Conservation (phyloP, 2,113 vertebrate species). For the Sinocyclocheilus anophthalmus region DNA sequence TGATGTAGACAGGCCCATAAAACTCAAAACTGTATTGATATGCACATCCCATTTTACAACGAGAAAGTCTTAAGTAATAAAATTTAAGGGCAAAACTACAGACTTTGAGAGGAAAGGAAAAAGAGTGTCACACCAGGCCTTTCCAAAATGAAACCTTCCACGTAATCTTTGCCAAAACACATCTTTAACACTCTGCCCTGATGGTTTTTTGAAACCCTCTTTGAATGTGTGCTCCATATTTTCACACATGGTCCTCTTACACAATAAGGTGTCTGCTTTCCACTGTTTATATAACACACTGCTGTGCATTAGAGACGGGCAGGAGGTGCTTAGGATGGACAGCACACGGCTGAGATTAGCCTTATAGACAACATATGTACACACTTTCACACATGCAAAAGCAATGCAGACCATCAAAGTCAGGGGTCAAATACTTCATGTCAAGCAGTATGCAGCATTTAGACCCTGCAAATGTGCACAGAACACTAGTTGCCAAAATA, state of each 20-base stretch:
- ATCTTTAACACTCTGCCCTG: conserved; percentile 55
- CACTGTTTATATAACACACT: conserved; percentile 60
- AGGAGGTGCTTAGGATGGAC: conserved; percentile 46
- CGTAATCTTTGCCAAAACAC: conserved; percentile 58
- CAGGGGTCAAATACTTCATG: not conserved
- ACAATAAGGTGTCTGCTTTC: conserved; percentile 62
- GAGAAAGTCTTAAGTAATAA: conserved; percentile 37
- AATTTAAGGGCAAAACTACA: conserved; percentile 33
- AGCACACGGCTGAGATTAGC: not conserved
- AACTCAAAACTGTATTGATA: conserved; percentile 15
- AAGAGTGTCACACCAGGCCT: conserved; percentile 25
- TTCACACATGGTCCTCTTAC: conserved; percentile 61
- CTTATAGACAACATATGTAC: conserved; percentile 11
- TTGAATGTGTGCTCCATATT: conserved; percentile 57
- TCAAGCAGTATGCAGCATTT: not conserved
- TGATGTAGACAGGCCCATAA: conserved; percentile 49
- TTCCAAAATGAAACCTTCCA: conserved; percentile 60
- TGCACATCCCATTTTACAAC: conserved; percentile 45
- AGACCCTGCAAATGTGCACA: not conserved
- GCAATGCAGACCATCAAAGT: not conserved
- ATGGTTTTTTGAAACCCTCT: conserved; percentile 54
- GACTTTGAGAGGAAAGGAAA: conserved; percentile 16
- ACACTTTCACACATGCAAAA: not conserved
- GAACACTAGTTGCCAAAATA: not conserved
- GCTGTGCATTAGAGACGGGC: conserved; percentile 46